Evolutionary conservation across 1,140 invertebrate species (phyloP).

Genomic region (Oedothorax gibbosus): DNA sequence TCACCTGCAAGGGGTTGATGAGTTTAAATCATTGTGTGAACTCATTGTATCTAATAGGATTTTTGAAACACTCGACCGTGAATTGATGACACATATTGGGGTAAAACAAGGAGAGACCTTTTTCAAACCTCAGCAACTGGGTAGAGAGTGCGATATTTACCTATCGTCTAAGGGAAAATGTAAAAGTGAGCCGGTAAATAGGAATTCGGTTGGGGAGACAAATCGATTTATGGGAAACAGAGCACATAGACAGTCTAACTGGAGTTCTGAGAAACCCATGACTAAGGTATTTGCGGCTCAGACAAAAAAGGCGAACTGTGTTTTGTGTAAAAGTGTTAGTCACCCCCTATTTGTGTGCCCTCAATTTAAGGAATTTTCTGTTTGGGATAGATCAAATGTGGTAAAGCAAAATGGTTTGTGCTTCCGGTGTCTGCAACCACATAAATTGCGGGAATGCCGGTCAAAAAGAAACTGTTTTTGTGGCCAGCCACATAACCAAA

Average conservation of each 20-base stretch:
- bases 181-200: not conserved
- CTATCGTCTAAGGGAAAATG: not conserved
- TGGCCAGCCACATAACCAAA: not conserved
- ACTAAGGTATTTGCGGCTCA: not conserved
- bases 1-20: not conserved
- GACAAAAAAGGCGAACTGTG: not conserved
- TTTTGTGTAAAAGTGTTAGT: constrained; percentile 3
- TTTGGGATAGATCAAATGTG: not conserved
- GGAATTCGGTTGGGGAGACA: not conserved
- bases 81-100: not conserved
- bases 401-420: not conserved
- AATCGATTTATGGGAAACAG: not conserved
- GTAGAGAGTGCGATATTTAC: not conserved
- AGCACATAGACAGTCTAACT: not conserved
- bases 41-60: constrained; percentile 18
- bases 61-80: constrained; percentile 7
- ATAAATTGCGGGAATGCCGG: not conserved
- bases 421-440: not conserved
- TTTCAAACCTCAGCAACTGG: not conserved
- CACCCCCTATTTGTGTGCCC: not conserved
- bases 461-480: constrained; percentile 24
- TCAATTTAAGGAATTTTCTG: constrained; percentile 4
- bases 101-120: not conserved
- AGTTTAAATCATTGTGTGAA: constrained; percentile 18
- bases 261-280: not conserved